These are phyloP conservation scores for Cistogaster globosa DNA, from an alignment of 2,888 invertebrate genomes.

Conservation along the genomic window DNA sequence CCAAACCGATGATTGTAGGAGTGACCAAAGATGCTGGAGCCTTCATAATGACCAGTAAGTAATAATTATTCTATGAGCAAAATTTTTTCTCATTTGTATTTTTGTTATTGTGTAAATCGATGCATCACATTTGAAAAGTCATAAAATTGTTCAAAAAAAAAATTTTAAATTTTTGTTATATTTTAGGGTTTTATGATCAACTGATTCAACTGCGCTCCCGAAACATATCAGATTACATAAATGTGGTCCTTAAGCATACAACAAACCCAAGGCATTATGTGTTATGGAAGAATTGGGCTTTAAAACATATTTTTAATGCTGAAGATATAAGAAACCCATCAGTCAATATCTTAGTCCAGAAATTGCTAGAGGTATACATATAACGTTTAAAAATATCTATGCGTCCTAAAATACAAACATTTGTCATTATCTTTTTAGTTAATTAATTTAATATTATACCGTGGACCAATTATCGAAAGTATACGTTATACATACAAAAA, in stretches of 20 bases:
- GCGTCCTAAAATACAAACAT: background rate
- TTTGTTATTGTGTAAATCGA: no score
- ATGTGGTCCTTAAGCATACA: constrained; percentile 78
- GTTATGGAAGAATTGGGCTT: constrained; percentile 78
- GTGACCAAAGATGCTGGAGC: constrained; percentile 84
- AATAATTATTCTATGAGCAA: background rate
- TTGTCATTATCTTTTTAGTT: constrained; percentile 70
- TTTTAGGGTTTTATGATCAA: constrained; percentile 78
- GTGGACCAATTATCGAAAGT: constrained; percentile 79
- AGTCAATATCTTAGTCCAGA: constrained; percentile 74
- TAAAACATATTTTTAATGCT: constrained; percentile 77
- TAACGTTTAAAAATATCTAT: no score
- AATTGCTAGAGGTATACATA: constrained; percentile 77
- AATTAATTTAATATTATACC: constrained; percentile 79
- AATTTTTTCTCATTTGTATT: no score
- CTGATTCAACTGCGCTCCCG: constrained; percentile 74
- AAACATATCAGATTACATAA: constrained; percentile 80
- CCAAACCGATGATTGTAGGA: constrained; percentile 82
- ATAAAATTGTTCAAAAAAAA: background rate
- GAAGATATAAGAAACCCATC: constrained; percentile 74
- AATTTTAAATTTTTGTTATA: no score
- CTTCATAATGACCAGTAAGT: constrained; percentile 83
- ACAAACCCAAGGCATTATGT: constrained; percentile 76
- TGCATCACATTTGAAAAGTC: background rate
- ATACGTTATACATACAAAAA: constrained; percentile 76